Evolutionary conservation across 1,140 invertebrate genomes (phyloP), one percentile per base, ranked within the genome.

Genomic region (Trichogramma pretiosum): DNA sequence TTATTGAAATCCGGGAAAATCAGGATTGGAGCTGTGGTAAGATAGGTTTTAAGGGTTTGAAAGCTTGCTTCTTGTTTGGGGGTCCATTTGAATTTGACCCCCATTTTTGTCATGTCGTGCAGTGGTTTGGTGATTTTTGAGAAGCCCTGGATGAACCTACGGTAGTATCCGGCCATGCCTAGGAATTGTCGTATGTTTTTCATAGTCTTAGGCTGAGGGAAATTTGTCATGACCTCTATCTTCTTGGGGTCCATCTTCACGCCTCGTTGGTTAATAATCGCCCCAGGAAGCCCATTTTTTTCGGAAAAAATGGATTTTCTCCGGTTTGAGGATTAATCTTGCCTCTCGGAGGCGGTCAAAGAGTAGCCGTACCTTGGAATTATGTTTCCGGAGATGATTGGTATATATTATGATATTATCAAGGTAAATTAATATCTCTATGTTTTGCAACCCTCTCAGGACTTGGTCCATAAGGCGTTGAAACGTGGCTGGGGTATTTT

Each of bases 61-160:
- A 55, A 53, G 19, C 28, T 24, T 28, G 38, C 5, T 26, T 51
- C 19, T 39, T 45, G 41, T 26, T 44, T 26, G 14, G 11, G 3
- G 16, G 19, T 34, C 50, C 44, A 52, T 14, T 13, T 35, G n/a
- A 44, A 66, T 32, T 19, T 58, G 57, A 22, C 33, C 36, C 14
- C 58, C 46, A 67, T 60, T 28, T 53, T 57, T 19, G 61, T 37
- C 18, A 58, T 36, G 30, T 55, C 50, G 5, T 56, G 59, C 14
- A 68, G 36, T 11, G 64, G 65, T 30, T 30, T n/a, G n/a, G n/a
- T n/a, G n/a, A n/a, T n/a, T n/a, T n/a, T n/a, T n/a, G n/a, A n/a
- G n/a, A n/a, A n/a, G n/a, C n/a, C n/a, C n/a, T n/a, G n/a, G n/a
- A n/a, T n/a, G n/a, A n/a, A n/a, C n/a, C n/a, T n/a, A n/a, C n/a